A percentile compares a stretch with the other conserved stretches of the same genome.
These are phyloP conservation scores for Microctenopoma stevenorrisi DNA, from an alignment of 2,797 vertebrate species.

Conservation along the genomic window DNA sequence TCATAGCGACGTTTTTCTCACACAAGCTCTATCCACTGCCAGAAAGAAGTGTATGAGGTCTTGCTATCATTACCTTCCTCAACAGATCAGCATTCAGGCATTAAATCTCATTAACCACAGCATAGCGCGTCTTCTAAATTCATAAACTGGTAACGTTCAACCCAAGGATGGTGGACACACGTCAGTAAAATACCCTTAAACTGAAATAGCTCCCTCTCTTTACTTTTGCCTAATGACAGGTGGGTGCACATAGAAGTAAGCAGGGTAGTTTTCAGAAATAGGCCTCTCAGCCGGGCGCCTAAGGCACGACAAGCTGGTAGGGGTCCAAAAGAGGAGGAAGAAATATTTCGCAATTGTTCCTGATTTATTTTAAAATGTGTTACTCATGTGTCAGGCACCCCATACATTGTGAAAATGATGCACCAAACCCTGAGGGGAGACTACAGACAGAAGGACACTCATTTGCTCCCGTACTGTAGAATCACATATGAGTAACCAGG, in stretches of 20 bases:
- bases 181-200: constrained; percentile 11
- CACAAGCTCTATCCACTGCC: not conserved
- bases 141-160: constrained; percentile 12
- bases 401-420: too few relatives aligned
- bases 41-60: not conserved
- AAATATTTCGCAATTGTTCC: not conserved
- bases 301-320: not conserved
- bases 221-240: constrained; percentile 1
- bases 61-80: constrained; percentile 3
- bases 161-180: constrained; percentile 2
- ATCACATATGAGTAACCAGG: not conserved
- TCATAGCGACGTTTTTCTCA: not conserved
- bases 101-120: constrained; percentile 17
- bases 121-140: not conserved
- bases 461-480: not conserved
- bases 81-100: constrained; percentile 30
- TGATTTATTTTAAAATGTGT: not conserved
- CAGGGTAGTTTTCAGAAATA: not conserved
- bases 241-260: not conserved
- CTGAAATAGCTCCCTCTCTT: not conserved
- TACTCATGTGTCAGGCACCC: not conserved
- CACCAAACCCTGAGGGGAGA: too few relatives aligned
- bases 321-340: not conserved
- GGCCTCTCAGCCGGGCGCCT: too few relatives aligned
- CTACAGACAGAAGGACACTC: too few relatives aligned